Evolutionary conservation across 2,113 vertebrate genomes (phyloP), one percentile per base, ranked within the genome.

Genomic region (Indri indri): DNA sequence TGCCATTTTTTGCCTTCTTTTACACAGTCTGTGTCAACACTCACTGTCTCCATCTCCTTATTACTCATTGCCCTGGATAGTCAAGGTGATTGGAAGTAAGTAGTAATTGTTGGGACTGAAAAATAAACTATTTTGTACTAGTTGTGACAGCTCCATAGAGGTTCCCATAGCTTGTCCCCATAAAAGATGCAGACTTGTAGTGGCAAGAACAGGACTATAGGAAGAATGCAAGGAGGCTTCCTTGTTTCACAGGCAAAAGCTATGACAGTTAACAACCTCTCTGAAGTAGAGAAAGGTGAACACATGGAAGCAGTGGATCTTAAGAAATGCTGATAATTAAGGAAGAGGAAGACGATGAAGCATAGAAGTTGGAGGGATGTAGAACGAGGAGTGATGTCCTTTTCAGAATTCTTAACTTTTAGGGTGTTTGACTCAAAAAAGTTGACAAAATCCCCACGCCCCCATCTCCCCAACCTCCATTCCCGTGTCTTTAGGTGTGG

Each of bases 351-450:
- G 32, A 92, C 34, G 87, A 0, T 30, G 40, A 42, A 4, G 4
- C 61, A 1, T 52, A 83, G 52, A 65, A 34, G n/a, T 90, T 63
- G 30, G 59, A 94, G 34, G 18, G 11, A 47, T 30, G 3, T 90
- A 61, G 40, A 76, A 76, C 18, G 37, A 9, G 88, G 45, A 30
- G 9, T 93, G 73, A 37, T 86, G 25, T 27, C 71, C 50, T 47
- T n/a, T 77, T 91, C 42, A 83, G 54, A 84, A 80, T 91, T 93
- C 45, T 91, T 92, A 42, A 59, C 18, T 59, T 88, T 83, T 68
- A 63, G 52, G 37, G 3, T 91, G 27, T 88, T 90, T 83, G 27
- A 45, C 47, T 83, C 40, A 77, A 66, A 93, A 87, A 68, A 73
- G 32, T 81, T 97, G 8, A 18, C 14, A 52, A 47, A 76, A 14